Evolutionary conservation across 2,797 vertebrate genomes (phyloP).

Genomic region (Tokudaia muenninki): DNA sequence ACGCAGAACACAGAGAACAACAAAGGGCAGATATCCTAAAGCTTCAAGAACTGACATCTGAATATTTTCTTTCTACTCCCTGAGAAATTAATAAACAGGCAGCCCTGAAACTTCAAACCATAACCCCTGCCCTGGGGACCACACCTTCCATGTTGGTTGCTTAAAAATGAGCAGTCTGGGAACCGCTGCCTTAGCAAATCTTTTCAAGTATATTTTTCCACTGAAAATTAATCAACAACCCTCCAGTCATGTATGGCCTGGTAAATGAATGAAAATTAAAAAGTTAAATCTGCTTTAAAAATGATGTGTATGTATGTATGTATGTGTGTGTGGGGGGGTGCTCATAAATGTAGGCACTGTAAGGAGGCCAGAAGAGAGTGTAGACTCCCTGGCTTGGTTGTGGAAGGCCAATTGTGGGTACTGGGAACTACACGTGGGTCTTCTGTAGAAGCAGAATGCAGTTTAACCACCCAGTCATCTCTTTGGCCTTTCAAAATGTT

Average conservation of each 20-base stretch:
- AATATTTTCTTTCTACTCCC: constrained; percentile 63
- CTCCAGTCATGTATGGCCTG: constrained; percentile 74
- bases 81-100: constrained; percentile 79
- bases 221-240: constrained; percentile 80
- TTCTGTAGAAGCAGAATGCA: not conserved
- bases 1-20: constrained; percentile 8
- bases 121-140: constrained; percentile 63
- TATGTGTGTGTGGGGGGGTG: not conserved
- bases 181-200: constrained; percentile 72
- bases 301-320: not conserved
- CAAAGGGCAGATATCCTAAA: constrained; percentile 40
- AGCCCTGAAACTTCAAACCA: constrained; percentile 75
- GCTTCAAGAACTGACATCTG: constrained; percentile 36
- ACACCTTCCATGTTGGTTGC: constrained; percentile 65
- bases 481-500: too few relatives aligned
- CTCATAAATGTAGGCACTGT: not conserved
- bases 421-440: not conserved
- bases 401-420: not conserved
- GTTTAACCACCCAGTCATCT: not conserved
- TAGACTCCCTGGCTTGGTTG: not conserved
- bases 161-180: constrained; percentile 68
- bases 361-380: not conserved
- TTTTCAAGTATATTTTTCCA: constrained; percentile 72
- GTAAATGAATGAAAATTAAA: constrained; percentile 61
- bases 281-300: constrained; percentile 50